These are phyloP conservation scores for Oxyura jamaicensis DNA, from an alignment of 2,113 vertebrate genomes.

Conservation along the genomic window DNA sequence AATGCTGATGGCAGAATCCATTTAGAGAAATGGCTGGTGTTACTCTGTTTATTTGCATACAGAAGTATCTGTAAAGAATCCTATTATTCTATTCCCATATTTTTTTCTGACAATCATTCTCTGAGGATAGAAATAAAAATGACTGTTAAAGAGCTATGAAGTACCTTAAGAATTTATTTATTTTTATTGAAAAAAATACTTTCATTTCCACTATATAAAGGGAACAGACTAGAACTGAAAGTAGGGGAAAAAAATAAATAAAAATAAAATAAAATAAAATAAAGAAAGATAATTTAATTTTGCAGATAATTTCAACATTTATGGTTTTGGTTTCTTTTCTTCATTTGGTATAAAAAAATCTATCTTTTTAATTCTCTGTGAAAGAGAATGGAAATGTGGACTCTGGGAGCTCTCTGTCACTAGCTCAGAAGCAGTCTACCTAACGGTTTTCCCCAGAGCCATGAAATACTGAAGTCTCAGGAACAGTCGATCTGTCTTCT, in stretches of 20 bases:
- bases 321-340: not conserved
- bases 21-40: not conserved
- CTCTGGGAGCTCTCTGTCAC: not conserved
- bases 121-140: not conserved
- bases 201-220: not conserved
- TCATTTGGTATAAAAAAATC: not conserved
- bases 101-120: not conserved
- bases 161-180: not conserved
- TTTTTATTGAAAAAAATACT: not conserved
- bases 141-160: not conserved
- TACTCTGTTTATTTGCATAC: constrained; percentile 35
- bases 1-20: constrained; percentile 25
- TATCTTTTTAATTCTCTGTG: not conserved
- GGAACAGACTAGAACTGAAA: not conserved
- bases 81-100: not conserved
- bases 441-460: not conserved
- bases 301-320: not conserved
- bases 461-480: not conserved
- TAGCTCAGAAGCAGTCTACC: not conserved
- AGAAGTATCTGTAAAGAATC: not conserved
- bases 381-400: not conserved
- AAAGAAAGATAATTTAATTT: not conserved
- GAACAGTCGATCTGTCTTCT: not conserved
- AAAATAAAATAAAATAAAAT: not conserved
- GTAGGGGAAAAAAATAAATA: too few species aligned